Evolutionary conservation across 1,140 invertebrate species (phyloP), one percentile per base, ranked within the genome.

Genomic region (Armadillidium nasatum): DNA sequence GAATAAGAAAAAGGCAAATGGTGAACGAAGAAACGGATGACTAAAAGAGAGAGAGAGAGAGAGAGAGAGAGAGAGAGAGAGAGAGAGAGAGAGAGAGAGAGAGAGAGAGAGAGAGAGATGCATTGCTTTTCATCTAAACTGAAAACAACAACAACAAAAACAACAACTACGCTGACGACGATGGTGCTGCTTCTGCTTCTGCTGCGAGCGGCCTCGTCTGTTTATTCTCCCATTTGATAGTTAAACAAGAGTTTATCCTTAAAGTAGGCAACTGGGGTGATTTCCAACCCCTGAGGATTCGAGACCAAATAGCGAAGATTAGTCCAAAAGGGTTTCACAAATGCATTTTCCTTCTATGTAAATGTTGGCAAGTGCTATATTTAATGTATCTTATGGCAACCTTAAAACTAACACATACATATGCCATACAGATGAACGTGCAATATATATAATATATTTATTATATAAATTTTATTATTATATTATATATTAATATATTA

Each of bases 201-300:
- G 33, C 33, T 33, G 33, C 6, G 33, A 33, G 33, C 33, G 33
- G 33, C 33, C 33, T 33, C 50, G 11, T 60, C 50, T 60, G 50
- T 60, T 60, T 60, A 60, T 60, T 60, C 50, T 15, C 50, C 50
- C 50, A 60, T 60, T 60, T 60, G 11, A 60, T 60, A 60, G 50
- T 60, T 60, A 60, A 60, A 60, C 50, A 60, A 13, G 19, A 13
- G 50, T 19, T 60, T 60, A 60, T 60, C 50, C 50, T 60, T 60
- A 60, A 60, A 60, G 50, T 13, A 60, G 50, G 50, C 11, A 19
- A 60, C 50, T 60, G 50, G 50, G 50, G 50, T 19, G 50, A 60
- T 60, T 60, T 60, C 50, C 50, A 19, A 19, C 11, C 50, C 33
- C 50, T 60, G 11, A 60, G 50, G 50, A 60, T 60, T 60, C 50